A percentile compares a stretch with the other conserved stretches of the same genome.
Conservation (phyloP, 1,140 invertebrate species). For the Diorhabda carinulata region DNA sequence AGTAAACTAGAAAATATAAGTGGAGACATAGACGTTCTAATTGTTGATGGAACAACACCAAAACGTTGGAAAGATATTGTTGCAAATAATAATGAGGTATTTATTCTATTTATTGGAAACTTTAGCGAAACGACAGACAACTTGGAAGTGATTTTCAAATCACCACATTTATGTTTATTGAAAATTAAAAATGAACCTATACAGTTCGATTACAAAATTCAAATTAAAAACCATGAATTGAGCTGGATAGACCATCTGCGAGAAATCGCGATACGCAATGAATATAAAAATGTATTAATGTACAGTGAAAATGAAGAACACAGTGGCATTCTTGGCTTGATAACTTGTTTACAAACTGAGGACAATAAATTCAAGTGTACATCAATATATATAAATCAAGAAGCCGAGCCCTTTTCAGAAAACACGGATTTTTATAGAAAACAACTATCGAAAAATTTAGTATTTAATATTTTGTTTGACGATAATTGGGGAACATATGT, state of each 20-base stretch:
- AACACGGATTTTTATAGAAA: background rate
- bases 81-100: too few species aligned
- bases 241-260: background rate
- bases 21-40: too few species aligned
- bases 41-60: too few species aligned
- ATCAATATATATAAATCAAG: background rate
- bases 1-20: too few species aligned
- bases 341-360: background rate
- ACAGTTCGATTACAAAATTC: background rate
- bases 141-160: too few species aligned
- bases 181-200: background rate
- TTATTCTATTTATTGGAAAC: too few species aligned
- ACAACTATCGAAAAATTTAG: conserved; percentile 55
- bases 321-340: background rate
- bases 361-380: background rate
- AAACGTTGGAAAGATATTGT: too few species aligned
- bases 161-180: too few species aligned
- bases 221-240: background rate
- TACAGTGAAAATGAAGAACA: background rate
- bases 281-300: background rate
- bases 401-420: background rate
- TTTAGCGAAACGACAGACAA: too few species aligned
- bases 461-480: conserved; percentile 62
- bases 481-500: conserved; percentile 61
- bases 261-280: background rate